These are phyloP conservation scores for Nothocercus julius DNA, from an alignment of 2,113 vertebrate genomes.

Conservation along the genomic window DNA sequence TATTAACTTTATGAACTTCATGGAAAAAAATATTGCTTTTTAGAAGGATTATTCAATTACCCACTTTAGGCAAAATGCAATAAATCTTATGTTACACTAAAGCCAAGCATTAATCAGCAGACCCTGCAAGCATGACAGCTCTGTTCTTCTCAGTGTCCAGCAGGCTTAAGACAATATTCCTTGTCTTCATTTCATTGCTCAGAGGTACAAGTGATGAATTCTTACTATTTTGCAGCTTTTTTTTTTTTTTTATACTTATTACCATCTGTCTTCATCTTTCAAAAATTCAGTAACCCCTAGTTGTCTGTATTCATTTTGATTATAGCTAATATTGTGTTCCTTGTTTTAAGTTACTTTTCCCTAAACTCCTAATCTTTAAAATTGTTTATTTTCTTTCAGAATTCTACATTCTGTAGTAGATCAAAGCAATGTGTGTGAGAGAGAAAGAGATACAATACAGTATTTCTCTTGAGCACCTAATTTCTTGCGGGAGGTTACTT, in stretches of 20 bases:
- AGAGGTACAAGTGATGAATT: constrained; percentile 29
- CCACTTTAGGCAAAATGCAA: constrained; percentile 42
- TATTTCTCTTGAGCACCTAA: neutral
- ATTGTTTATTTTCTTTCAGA: neutral
- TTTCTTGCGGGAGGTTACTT: neutral
- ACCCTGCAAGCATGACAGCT: neutral
- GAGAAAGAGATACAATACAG: neutral
- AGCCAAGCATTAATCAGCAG: constrained; percentile 60
- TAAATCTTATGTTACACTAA: constrained; percentile 48
- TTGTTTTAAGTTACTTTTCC: neutral
- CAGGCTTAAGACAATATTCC: constrained; percentile 7
- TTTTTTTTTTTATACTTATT: neutral
- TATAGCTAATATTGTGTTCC: neutral
- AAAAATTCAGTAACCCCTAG: neutral
- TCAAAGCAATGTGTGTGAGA: neutral
- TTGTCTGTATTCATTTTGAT: neutral
- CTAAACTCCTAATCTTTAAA: neutral
- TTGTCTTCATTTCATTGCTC: constrained; percentile 22
- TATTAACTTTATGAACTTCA: constrained; percentile 62
- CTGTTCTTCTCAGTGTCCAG: constrained; percentile 6
- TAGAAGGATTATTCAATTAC: constrained; percentile 69
- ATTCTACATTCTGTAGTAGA: neutral
- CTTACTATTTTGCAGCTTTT: neutral
- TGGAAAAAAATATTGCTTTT: constrained; percentile 66
- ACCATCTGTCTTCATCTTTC: neutral